Base-by-base conservation (phyloP, 2,888 invertebrate genomes). In the Ectemnius continuus region DNA sequence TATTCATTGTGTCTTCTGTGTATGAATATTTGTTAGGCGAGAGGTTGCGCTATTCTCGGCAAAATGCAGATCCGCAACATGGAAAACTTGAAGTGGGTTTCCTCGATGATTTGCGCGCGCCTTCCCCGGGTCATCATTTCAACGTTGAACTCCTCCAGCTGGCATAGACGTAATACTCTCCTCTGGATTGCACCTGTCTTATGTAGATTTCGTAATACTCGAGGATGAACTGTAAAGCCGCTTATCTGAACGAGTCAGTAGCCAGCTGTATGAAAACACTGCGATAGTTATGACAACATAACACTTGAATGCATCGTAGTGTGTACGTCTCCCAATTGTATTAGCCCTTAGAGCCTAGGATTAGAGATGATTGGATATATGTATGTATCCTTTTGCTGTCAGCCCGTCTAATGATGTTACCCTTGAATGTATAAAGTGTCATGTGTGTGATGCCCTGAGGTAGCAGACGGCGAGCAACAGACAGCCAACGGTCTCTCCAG, bases 271-370 rank as follows among this genome's bases (percentile, higher is more conserved):
- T 48, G 16, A 52, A 48, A 56, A 67, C 52, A 56, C 4, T 36
- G 14, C n/a, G 16, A 56, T 45, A 16, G 14, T 20, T 59, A 47
- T 16, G 36, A 26, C 70, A 82, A 83, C 76, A 76, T 69, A 63
- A 70, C 67, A 81, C 78, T 79, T 78, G 78, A 78, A 83, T 84
- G 82, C 76, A 63, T 69, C 69, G 70, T 75, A 74, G 70, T 36
- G 36, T 36, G 36, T 70, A 67, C 69, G 64, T 73, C 62, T 75
- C 16, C 52, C 83, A 80, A 81, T 67, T 85, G 81, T 84, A 61
- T 68, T 72, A 83, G 83, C 63, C 76, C 61, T 59, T 84, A 84
- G 81, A 57, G 64, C n/a, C 36, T 70, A 73, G 73, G 70, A 67
- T 70, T 80, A 79, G 79, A 76, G 18, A 23, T 18, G 28, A 48